Percentiles rank a stretch among this genome's conserved stretches.
Conservation (phyloP, 2,113 vertebrate species). For the Pandion haliaetus region DNA sequence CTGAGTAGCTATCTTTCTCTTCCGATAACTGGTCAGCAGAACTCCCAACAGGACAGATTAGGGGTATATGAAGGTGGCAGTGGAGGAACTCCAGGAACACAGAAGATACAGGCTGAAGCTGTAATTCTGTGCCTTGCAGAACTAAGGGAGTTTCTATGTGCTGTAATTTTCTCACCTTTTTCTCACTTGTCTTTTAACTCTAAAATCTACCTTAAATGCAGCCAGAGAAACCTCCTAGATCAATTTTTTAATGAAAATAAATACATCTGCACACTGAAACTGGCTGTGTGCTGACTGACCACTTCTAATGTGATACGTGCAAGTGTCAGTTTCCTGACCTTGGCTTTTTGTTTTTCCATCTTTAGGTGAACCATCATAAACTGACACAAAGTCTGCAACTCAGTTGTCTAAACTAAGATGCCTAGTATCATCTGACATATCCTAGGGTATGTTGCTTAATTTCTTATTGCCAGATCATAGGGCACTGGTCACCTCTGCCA, state of each 20-base stretch:
- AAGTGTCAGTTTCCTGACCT: not conserved
- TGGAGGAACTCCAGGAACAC: not conserved
- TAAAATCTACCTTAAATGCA: not conserved
- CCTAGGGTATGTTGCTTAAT: not conserved
- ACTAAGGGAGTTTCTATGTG: not conserved
- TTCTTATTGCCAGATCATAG: not conserved
- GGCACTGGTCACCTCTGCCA: not conserved
- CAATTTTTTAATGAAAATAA: not conserved
- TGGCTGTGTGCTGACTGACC: not conserved
- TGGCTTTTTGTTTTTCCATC: not conserved
- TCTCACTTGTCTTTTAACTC: not conserved
- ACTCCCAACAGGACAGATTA: not conserved
- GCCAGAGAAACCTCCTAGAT: not conserved
- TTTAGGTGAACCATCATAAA: not conserved
- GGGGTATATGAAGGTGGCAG: not conserved
- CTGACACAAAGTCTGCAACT: not conserved
- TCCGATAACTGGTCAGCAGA: not conserved
- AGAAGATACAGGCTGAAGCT: not conserved
- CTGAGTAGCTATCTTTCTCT: not conserved
- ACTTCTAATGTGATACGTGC: not conserved
- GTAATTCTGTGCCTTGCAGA: not conserved
- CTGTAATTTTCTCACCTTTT: not conserved
- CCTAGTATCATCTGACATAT: not conserved
- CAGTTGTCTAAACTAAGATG: not conserved
- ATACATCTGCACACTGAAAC: not conserved